Evolutionary conservation across 92 coral and sea anemone genomes (phyloP).

Genomic region (Diadumene lineata): DNA sequence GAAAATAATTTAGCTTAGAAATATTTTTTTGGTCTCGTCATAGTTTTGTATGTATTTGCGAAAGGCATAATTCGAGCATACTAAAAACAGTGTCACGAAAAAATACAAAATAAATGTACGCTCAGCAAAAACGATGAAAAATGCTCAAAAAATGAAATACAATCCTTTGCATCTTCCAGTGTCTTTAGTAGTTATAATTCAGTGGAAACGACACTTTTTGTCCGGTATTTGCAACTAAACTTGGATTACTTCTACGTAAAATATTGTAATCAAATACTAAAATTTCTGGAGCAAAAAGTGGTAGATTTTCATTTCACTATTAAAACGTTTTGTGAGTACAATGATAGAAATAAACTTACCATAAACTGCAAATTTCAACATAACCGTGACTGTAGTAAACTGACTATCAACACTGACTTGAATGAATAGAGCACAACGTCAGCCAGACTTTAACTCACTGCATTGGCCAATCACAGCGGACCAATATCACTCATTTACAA

Average conservation of each 20-base stretch:
- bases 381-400: not conserved
- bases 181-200: no score
- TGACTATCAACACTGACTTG: constrained; percentile 8
- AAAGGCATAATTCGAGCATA: not conserved
- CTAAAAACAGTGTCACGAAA: not conserved
- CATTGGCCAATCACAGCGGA: not conserved
- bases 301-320: no score
- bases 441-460: not conserved
- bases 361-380: constrained; percentile 63
- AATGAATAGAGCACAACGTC: constrained; percentile 24
- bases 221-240: no score
- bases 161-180: no score
- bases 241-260: no score
- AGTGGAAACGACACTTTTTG: no score
- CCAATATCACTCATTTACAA: not conserved
- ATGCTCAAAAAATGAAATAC: no score
- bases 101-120: not conserved
- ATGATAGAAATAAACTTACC: constrained; percentile 25
- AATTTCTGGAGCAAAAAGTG: no score
- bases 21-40: not conserved
- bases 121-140: no score
- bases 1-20: no score
- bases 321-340: no score
- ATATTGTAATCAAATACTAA: no score
- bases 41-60: not conserved